Percentiles rank a stretch among this genome's conserved stretches.
Conservation (phyloP, 2,797 vertebrate species). For the Sebastes goodei region DNA sequence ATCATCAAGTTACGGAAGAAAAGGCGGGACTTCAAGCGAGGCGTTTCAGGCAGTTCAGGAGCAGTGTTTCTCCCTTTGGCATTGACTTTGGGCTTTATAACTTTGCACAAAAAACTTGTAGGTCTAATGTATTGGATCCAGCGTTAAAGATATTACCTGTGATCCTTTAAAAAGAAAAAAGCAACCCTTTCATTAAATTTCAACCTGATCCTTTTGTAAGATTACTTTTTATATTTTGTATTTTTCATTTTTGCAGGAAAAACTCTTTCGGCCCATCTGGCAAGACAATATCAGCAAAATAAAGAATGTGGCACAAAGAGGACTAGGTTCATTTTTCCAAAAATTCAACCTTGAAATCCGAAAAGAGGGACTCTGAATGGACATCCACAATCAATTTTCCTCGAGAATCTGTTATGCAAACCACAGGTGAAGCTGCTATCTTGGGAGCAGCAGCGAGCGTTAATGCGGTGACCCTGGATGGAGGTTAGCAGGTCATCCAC, state of each 20-base stretch:
- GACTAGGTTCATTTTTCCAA: not conserved
- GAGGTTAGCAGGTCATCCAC: constrained; percentile 68
- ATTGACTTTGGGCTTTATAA: accelerated
- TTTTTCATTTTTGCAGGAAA: not conserved
- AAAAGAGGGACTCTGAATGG: not conserved
- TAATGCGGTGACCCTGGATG: constrained; percentile 56
- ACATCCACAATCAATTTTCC: constrained; percentile 1
- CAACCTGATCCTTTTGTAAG: not conserved
- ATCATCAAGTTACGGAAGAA: too few relatives aligned
- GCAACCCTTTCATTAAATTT: not conserved
- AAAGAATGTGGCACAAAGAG: not conserved
- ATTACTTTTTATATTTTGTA: not conserved
- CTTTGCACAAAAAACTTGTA: not conserved
- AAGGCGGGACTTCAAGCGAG: too few relatives aligned
- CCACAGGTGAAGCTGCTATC: constrained; percentile 20
- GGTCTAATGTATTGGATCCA: not conserved
- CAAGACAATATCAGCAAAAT: not conserved
- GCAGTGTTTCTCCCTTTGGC: too few relatives aligned
- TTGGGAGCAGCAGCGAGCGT: constrained; percentile 20
- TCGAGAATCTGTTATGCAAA: constrained; percentile 11
- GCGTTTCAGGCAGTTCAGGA: too few relatives aligned
- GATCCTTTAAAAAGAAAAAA: not conserved
- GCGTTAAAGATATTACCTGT: not conserved
- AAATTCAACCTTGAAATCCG: not conserved
- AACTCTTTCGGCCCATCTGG: not conserved